Evolutionary conservation across 1,140 invertebrate species (phyloP), one percentile per base, ranked within the genome.

Genomic region (Marisa cornuarietis): DNA sequence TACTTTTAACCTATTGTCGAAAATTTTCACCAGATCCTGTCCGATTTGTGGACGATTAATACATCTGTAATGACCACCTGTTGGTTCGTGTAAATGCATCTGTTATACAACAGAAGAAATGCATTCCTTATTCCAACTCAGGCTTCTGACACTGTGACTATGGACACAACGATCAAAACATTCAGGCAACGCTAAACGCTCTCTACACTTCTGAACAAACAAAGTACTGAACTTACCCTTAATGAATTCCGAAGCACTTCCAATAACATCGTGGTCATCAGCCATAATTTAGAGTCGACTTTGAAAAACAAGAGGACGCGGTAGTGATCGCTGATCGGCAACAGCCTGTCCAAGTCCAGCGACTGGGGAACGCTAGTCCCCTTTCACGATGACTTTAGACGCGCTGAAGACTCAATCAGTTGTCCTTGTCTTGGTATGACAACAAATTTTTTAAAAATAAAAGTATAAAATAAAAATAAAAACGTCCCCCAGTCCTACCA

Each of bases 201-300:
- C 4, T 18, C 11, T 58, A 58, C 4, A 58, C 54, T 58, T 18
- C 54, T 58, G 1, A 11, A 11, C 16, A 58, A 58, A 65, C 22
- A 71, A 26, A 72, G 62, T n/a, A 69, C 61, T 58, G 72, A n/a
- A 63, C 86, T 85, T 79, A 91, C 90, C 90, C 88, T 89, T 90
- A 22, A 91, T 90, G 75, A 88, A 90, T 83, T 91, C 90, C 63
- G 90, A 90, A 69, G 90, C 89, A 86, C 90, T 90, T 72, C 90
- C 90, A 80, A 91, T 90, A 66, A 91, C 87, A 80, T 90, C 90
- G 84, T 90, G 85, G 81, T 90, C 89, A 80, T 90, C 89, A 66
- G 87, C 89, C 87, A 88, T 88, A 68, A 58, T 89, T 77, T 74
- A 26, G 31, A 8, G 58, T 58, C 58, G 73, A n/a, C 54, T 73